Evolutionary conservation across 2,113 vertebrate genomes (phyloP), one percentile per base, ranked within the genome.

Genomic region (Herpetotheres cachinnans): DNA sequence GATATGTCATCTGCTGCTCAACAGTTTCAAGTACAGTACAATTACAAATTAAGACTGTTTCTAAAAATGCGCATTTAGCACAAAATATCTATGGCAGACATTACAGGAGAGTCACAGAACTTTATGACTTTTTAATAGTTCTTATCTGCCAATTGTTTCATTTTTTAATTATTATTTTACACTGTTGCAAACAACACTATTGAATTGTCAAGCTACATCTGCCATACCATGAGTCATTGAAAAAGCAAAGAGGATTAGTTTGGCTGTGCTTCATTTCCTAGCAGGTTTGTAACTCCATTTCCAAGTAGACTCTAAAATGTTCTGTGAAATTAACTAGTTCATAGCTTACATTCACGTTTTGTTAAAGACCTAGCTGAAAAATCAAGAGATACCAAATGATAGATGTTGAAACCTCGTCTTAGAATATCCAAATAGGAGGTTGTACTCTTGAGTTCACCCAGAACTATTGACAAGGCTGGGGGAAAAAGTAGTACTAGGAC

Each of bases 231-330:
- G 77, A 92, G 67, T 70, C 76, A 14, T 2, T 42, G 82, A 40
- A 36, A 73, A 69, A 92, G n/a, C 79, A 77, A 16, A 86, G 50
- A 85, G 71, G 94, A 86, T 71, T 85, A 13, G 1, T 91, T 93
- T 90, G 62, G 58, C 56, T 93, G 59, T 83, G 55, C 79, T 90
- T 80, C 26, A 20, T 91, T 94, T 96, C 47, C 85, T 84, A 8
- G 30, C 40, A 10, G 30, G 26, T 86, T 86, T 58, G 1, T 40
- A 44, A 86, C 26, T 70, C 71, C 52, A 9, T 52, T 81, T 32
- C 72, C 63, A 67, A 44, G 61, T 50, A 86, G 69, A 17, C 40
- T 91, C 46, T 34, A 7, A 90, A 82, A n/a, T 7, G n/a, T 22
- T 77, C n/a, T 62, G 61, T 56, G 77, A 29, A 82, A 82, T 63